These are phyloP conservation scores for Haliclona indistincta DNA, from an alignment of 37 sponge, comb jelly and placozoan species.

Conservation along the genomic window DNA sequence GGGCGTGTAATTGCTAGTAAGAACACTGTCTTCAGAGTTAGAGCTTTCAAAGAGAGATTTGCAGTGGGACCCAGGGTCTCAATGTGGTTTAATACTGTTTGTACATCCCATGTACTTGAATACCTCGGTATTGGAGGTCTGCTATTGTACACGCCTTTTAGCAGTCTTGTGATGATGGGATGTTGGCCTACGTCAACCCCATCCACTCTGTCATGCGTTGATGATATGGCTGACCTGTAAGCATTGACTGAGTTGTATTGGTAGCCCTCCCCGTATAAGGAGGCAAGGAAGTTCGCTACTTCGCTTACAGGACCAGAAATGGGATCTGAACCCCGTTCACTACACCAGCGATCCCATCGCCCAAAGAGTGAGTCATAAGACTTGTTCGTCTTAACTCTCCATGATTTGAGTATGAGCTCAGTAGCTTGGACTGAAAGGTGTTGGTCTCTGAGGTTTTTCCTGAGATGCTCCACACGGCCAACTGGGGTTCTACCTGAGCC, in stretches of 20 bases:
- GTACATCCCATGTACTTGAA: conserved; percentile 17
- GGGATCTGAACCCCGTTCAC: conserved; percentile 17
- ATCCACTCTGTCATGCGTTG: conserved; percentile 2
- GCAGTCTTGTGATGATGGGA: conserved; percentile 5
- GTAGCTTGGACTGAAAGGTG: conserved; percentile 29
- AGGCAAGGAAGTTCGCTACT: conserved; percentile 29
- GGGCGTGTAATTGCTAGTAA: conserved; percentile 9
- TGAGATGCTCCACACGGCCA: conserved; percentile 40
- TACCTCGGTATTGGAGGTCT: conserved; percentile 13
- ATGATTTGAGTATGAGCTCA: conserved; percentile 18
- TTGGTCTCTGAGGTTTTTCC: conserved; percentile 8
- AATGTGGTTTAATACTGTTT: conserved; percentile 16
- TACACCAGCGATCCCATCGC: conserved; percentile 37
- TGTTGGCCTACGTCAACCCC: conserved; percentile 27
- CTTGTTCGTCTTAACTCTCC: conserved; percentile 16
- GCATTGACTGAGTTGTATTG: conserved; percentile 23
- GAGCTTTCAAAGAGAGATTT: neutral
- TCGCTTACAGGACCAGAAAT: conserved; percentile 14
- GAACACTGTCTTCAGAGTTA: conserved; percentile 4
- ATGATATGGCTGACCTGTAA: conserved; percentile 30
- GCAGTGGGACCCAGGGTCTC: neutral
- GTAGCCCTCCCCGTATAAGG: conserved; percentile 19
- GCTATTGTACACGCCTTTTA: neutral
- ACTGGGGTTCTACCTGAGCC: conserved; percentile 23
- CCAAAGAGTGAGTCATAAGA: conserved; percentile 33